Evolutionary conservation across 2,113 vertebrate genomes (phyloP).

Genomic region (Brachyhypopomus occidentalis): DNA sequence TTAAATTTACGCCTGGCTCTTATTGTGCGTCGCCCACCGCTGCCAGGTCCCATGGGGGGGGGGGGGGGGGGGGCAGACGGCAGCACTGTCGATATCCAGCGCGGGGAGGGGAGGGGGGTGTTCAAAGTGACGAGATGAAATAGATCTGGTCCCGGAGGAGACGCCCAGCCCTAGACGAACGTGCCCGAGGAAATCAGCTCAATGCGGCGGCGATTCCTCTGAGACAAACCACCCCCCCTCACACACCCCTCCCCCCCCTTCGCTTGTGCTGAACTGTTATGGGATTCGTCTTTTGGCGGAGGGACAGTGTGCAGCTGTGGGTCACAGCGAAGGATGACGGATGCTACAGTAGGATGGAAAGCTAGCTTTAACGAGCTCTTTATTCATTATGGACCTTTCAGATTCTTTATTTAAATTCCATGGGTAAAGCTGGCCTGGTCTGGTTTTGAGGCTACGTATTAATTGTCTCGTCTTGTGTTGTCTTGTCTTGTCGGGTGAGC

Average conservation of each 20-base stretch:
- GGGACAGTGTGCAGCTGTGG: not conserved
- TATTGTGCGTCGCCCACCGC: constrained; percentile 30
- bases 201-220: constrained; percentile 40
- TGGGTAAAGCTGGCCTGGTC: too few species aligned
- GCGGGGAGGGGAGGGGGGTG: not conserved
- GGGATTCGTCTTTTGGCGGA: not conserved
- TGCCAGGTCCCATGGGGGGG: constrained; percentile 44
- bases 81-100: constrained; percentile 45
- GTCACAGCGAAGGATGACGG: not conserved
- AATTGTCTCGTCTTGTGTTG: too few species aligned
- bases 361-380: too few species aligned
- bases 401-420: too few species aligned
- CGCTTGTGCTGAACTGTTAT: constrained; percentile 9
- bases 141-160: constrained; percentile 31
- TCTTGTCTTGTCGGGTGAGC: too few species aligned
- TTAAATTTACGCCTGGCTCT: constrained; percentile 55
- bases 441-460: too few species aligned
- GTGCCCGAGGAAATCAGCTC: constrained; percentile 40
- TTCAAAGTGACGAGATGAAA: constrained; percentile 38
- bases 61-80: not conserved
- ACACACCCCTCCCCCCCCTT: too few species aligned
- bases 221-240: not conserved
- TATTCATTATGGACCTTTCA: too few species aligned
- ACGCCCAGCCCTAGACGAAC: constrained; percentile 33
- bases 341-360: too few species aligned